Base-by-base conservation (phyloP, 92 coral and sea anemone species). In the Zoanthus solanderi region DNA sequence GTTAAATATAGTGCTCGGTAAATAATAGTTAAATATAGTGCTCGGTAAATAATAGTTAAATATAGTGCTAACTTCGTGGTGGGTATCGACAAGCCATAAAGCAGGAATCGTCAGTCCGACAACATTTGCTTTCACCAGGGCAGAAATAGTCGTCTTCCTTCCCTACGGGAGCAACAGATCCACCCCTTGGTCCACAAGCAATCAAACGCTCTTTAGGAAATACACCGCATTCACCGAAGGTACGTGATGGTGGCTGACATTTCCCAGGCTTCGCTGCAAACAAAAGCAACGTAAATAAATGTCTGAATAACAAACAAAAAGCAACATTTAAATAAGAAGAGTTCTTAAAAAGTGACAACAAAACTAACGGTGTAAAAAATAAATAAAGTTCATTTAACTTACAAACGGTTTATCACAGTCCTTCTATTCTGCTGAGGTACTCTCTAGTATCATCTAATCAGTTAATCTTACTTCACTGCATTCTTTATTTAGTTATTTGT, bases 81-180 rank as follows among this genome's bases (percentile, higher is more conserved):
- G 98, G 98, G 4, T 90, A 65, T 32, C 46, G 77, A 79, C 98
- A 94, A 48, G 88, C 90, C 34, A 92, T 79, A 57, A 87, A 89
- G 72, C 98, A 94, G 5, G 91, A 92, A 12, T 89, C 84, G 23
- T 58, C 61, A 46, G 95, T 88, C 57, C 83, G 94, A 83, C 98
- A 94, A 91, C 98, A 94, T 79, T 94, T 94, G 10, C 87, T 50
- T 76, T 94, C 98, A 16, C 98, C 98, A 16, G 98, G 95, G 60
- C 98, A 94, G 29, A 89, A 87, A 77, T 92, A 92, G 71, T 94
- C 98, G 71, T 88, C 72, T 75, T 75, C 89, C 48, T 91, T 79
- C 42, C 18, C 28, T 65, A 16, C 7, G 45, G 58, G 46, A 5
- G 88, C 93, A 54, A 60, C 31, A 17, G 77, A 48, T 10, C 74